phyloP scores from a whole-genome alignment of 1,140 invertebrate species.

The Atta colombica region DNA sequence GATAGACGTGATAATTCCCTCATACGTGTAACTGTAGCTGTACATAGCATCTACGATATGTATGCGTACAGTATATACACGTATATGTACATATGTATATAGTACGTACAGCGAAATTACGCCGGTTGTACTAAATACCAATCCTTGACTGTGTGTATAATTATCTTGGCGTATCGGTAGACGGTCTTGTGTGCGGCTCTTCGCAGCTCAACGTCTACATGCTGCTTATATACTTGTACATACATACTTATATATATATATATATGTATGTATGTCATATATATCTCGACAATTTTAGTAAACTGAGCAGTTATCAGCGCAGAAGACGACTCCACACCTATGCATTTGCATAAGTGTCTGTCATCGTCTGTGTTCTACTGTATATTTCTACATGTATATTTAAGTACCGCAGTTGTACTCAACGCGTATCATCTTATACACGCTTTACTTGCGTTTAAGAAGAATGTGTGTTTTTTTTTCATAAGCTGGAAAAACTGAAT shows the following conservation, averaged over 20 bases:
- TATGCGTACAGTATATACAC: not conserved
- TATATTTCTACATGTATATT: not conserved
- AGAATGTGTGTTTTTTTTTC: not conserved
- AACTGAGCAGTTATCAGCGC: constrained; percentile 1
- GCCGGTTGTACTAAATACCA: constrained; percentile 41
- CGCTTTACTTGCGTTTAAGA: not conserved
- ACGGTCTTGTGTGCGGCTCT: constrained; percentile 1
- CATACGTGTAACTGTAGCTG: constrained; percentile 30
- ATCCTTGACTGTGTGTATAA: constrained; percentile 57
- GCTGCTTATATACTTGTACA: not conserved
- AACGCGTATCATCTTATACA: not conserved
- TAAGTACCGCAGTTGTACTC: not conserved
- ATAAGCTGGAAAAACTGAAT: not conserved
- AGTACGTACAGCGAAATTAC: constrained; percentile 7
- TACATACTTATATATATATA: not conserved
- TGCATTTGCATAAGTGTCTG: constrained; percentile 51
- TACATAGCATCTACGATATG: constrained; percentile 17
- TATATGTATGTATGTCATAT: not conserved
- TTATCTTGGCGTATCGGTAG: constrained; percentile 42
- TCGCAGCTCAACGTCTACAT: constrained; percentile 6
- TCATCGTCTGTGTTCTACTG: constrained; percentile 19
- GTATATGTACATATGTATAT: not conserved
- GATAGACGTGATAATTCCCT: constrained; percentile 57
- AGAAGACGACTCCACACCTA: constrained; percentile 35
- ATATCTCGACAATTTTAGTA: constrained; percentile 36